Conservation (phyloP, 1,140 invertebrate species). For the Melipona quadrifasciata region DNA sequence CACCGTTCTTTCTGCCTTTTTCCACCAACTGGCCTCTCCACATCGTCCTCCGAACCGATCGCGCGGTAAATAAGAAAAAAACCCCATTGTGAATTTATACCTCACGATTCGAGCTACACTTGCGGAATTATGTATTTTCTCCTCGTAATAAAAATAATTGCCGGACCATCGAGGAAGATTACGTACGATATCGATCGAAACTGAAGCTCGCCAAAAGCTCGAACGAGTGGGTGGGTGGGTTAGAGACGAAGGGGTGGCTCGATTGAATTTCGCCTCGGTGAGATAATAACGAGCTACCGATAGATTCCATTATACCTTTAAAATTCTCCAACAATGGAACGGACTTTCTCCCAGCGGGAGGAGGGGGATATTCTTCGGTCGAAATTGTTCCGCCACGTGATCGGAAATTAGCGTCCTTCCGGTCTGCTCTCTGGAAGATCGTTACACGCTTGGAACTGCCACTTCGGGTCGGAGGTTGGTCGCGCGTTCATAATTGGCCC, state of each 20-base stretch:
- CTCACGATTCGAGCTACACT: too few species aligned
- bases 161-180: not conserved
- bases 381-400: not conserved
- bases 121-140: constrained; percentile 3
- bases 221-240: too few species aligned
- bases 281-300: constrained; percentile 24
- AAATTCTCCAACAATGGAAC: constrained; percentile 3
- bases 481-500: not conserved
- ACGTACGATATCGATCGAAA: constrained; percentile 2
- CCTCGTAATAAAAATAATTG: not conserved
- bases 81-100: too few species aligned
- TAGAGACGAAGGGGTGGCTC: not conserved
- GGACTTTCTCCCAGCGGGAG: not conserved
- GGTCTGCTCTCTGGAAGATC: not conserved
- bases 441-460: not conserved
- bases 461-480: not conserved
- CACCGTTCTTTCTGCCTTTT: not conserved
- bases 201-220: not conserved
- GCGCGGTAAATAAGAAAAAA: constrained; percentile 22
- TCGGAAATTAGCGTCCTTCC: not conserved
- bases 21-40: not conserved
- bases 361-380: not conserved
- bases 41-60: not conserved
- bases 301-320: constrained; percentile 31
- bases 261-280: constrained; percentile 8